Conservation (phyloP, 1,140 invertebrate species). For the Lepidurus arcticus region DNA sequence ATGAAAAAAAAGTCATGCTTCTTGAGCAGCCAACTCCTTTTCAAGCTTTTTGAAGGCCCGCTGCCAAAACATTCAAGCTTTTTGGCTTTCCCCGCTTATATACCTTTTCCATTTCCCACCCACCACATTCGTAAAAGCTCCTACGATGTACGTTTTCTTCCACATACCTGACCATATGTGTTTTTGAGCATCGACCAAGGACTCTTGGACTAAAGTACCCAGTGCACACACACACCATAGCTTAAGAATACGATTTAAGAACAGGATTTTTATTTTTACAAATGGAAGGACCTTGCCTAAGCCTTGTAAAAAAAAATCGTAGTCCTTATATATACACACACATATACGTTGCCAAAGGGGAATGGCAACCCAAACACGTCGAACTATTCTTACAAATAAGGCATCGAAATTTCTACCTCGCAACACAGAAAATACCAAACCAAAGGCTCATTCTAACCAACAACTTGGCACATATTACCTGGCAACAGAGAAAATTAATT, state of each 20-base stretch:
- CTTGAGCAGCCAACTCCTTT: not conserved
- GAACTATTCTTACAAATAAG: conserved; percentile 6
- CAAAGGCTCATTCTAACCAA: no score
- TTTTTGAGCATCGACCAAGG: conserved; percentile 3
- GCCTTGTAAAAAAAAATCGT: no score
- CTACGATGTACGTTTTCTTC: not conserved
- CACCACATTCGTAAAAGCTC: not conserved
- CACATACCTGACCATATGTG: conserved; percentile 18
- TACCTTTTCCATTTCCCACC: conserved; percentile 1
- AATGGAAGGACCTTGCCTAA: not conserved
- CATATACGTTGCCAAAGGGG: not conserved
- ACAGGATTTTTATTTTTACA: not conserved
- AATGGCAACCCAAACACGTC: not conserved
- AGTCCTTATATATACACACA: not conserved
- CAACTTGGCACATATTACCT: no score
- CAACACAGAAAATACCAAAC: no score
- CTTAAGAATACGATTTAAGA: not conserved
- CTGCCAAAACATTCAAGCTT: not conserved
- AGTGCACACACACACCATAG: not conserved
- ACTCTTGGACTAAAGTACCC: not conserved
- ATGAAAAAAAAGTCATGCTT: not conserved
- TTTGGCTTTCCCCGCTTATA: not conserved
- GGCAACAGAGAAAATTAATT: no score
- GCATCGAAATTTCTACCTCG: conserved; percentile 10
- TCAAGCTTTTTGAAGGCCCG: conserved; percentile 14